A percentile compares a stretch with the other conserved stretches of the same genome.
These are phyloP conservation scores for Lagopus leucura DNA, from an alignment of 2,113 vertebrate species.

Conservation along the genomic window DNA sequence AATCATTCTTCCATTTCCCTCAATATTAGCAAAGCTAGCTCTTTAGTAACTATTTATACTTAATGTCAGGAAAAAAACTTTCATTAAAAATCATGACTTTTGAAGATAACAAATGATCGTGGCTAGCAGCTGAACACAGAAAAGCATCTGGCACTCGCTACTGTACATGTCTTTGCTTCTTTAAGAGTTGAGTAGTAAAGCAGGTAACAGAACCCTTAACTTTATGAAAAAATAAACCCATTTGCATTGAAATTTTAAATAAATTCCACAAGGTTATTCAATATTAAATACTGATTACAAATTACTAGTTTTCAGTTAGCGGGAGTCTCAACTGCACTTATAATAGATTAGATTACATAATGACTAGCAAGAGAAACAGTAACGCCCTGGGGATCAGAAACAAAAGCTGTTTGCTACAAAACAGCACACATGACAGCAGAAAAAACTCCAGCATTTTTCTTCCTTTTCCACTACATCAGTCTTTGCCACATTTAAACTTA, in stretches of 20 bases:
- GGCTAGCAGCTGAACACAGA: conserved; percentile 74
- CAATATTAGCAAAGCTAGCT: conserved; percentile 12
- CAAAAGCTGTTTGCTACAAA: not conserved
- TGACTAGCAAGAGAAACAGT: not conserved
- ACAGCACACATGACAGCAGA: not conserved
- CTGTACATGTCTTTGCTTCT: conserved; percentile 54
- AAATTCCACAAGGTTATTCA: not conserved
- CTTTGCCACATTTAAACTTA: not conserved
- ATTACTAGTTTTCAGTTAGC: not conserved
- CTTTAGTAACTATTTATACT: conserved; percentile 69
- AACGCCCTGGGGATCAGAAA: not conserved
- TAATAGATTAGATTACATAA: not conserved
- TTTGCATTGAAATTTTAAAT: not conserved
- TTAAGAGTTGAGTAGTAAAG: conserved; percentile 63
- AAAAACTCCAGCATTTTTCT: not conserved
- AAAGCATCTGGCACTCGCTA: conserved; percentile 83
- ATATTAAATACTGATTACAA: not conserved
- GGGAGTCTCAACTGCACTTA: not conserved
- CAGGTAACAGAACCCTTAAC: conserved; percentile 73
- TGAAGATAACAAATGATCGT: conserved; percentile 77
- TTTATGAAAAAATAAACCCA: conserved; percentile 48
- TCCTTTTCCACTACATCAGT: not conserved
- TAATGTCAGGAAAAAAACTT: conserved; percentile 58
- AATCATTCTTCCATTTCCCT: conserved; percentile 49
- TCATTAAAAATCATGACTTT: conserved; percentile 50